These are phyloP conservation scores for Microtus richardsoni DNA, from an alignment of 2,113 vertebrate species.

Conservation along the genomic window DNA sequence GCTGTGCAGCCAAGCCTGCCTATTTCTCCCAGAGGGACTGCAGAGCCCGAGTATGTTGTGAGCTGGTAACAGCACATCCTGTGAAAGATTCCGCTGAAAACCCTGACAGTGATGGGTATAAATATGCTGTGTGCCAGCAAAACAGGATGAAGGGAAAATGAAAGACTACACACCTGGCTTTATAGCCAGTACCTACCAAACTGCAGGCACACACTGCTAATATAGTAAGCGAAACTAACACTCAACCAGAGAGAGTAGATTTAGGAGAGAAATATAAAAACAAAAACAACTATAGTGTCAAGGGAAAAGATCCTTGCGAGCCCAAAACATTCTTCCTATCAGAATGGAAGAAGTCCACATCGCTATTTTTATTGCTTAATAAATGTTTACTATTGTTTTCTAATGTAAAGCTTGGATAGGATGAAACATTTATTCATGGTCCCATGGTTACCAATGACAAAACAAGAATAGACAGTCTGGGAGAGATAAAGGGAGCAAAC, in stretches of 20 bases:
- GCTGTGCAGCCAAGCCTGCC: background rate
- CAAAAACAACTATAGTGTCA: background rate
- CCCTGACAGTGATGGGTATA: background rate
- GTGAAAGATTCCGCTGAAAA: slow-evolving; percentile 2
- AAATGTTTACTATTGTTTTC: background rate
- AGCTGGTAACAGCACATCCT: background rate
- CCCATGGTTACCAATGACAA: background rate
- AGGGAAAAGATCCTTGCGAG: background rate
- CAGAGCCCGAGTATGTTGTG: background rate
- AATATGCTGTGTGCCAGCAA: background rate
- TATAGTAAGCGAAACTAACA: background rate
- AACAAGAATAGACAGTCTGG: background rate
- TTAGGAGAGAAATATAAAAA: background rate
- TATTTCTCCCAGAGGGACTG: background rate
- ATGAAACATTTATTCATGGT: background rate
- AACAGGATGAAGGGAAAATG: slow-evolving; percentile 18
- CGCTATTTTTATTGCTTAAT: background rate
- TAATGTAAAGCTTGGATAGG: background rate
- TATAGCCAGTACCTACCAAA: background rate
- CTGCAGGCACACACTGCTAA: background rate
- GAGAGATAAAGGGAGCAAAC: background rate
- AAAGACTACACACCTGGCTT: background rate
- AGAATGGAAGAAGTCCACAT: background rate
- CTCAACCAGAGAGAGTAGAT: background rate
- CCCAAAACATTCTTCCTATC: background rate